Evolutionary conservation across 2,888 invertebrate species (phyloP).

Genomic region (Diaprepes abbreviatus): DNA sequence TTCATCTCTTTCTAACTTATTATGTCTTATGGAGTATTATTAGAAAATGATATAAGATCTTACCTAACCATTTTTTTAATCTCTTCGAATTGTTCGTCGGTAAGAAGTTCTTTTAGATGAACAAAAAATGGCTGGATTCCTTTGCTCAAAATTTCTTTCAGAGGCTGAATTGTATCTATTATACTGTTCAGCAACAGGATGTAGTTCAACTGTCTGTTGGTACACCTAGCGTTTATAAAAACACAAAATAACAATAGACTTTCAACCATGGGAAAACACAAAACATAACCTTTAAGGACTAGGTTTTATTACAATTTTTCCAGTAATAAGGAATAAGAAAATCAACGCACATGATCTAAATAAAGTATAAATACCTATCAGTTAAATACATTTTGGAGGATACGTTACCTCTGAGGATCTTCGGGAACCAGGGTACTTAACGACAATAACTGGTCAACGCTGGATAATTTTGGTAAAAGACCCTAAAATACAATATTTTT

Average conservation of each 20-base stretch:
- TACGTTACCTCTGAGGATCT: conserved; percentile 62
- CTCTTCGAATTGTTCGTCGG: conserved; percentile 53
- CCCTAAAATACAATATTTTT: conserved; percentile 66
- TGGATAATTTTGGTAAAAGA: conserved; percentile 77
- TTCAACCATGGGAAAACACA: no score
- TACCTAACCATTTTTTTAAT: conserved; percentile 55
- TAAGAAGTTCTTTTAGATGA: conserved; percentile 56
- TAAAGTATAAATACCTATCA: no score
- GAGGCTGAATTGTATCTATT: conserved; percentile 78
- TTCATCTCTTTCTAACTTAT: no score
- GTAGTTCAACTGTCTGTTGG: conserved; percentile 85
- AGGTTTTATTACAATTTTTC: no score
- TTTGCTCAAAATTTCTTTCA: conserved; percentile 68
- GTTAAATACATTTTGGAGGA: no score
- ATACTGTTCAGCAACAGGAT: conserved; percentile 82
- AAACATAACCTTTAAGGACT: no score
- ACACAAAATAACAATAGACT: no score
- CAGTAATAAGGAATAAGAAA: no score
- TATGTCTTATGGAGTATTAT: no score
- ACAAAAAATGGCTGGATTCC: conserved; percentile 58
- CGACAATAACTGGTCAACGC: conserved; percentile 84
- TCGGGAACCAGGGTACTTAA: conserved; percentile 71
- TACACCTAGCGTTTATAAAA: no score
- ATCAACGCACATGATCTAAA: no score
- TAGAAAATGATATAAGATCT: no score